phyloP scores from a whole-genome alignment of 2,113 vertebrate species.

The Upupa epops region DNA sequence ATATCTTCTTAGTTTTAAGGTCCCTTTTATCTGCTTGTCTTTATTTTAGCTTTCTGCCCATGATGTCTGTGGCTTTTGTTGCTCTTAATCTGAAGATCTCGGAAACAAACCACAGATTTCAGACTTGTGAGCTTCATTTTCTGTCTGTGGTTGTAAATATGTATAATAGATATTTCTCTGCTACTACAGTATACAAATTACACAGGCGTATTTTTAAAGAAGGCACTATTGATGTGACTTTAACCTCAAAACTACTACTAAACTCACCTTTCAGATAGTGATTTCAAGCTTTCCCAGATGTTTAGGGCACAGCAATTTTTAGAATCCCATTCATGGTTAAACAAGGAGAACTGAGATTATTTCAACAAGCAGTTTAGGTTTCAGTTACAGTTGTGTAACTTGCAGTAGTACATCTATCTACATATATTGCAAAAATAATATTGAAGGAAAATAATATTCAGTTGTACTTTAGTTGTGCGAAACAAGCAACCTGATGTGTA shows the following conservation, averaged over 20 bases:
- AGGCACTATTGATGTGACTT: not conserved
- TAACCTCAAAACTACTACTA: not conserved
- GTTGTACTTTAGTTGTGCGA: not conserved
- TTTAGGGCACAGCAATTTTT: not conserved
- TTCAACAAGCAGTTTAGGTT: not conserved
- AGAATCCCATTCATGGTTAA: not conserved
- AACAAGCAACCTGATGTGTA: not conserved
- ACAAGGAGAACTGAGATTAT: not conserved
- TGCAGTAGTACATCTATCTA: not conserved
- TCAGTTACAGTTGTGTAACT: not conserved
- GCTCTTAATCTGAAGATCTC: not conserved
- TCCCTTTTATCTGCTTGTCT: not conserved
- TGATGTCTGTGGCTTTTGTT: not conserved
- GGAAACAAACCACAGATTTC: not conserved
- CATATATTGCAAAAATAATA: not conserved
- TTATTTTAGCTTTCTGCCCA: not conserved
- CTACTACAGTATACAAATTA: not conserved
- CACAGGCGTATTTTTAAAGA: not conserved
- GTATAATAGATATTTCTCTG: not conserved
- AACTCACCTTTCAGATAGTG: not conserved
- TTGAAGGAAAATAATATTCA: not conserved
- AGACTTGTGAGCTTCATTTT: not conserved
- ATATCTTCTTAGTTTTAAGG: not conserved
- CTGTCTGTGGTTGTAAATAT: not conserved
- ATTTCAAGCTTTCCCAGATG: not conserved